Base-by-base conservation (phyloP, 2,888 invertebrate species). In the Allacma fusca region DNA sequence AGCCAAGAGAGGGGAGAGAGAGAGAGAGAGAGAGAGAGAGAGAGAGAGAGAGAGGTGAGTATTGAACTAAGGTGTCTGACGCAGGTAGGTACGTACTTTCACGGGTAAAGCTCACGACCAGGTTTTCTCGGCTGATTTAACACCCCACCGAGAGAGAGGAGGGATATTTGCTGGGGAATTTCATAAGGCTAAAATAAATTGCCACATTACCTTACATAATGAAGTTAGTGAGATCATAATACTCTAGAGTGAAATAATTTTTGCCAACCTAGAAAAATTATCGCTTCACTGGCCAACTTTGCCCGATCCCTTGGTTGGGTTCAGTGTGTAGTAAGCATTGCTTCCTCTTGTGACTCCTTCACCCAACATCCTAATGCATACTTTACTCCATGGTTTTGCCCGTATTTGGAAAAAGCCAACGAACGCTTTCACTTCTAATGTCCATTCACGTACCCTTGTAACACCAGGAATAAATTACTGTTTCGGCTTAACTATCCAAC, bases 181-280 rank as follows among this genome's bases (percentile, higher is more conserved):
- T 74, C 73, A 65, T 64, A 74, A 74, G 73, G 26, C 21, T 34
- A 62, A 62, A 73, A 73, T 73, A 73, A 73, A 73, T 73, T 59
- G 62, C 34, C 72, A 62, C 72, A 73, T 73, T 59, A 74, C 64
- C 24, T 59, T 74, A 64, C 65, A 64, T 74, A 74, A 74, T 74
- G 64, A 74, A 40, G 64, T 74, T 74, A 40, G 43, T 43, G 43
- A 74, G 64, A 74, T 74, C 64, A 74, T 74, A 57, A 73, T 73
- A 73, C 72, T 62, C 72, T 40, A 62, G 72, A 73, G 72, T 73
- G 34, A 62, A 74, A 74, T 74, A 64, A 74, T 74, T 74, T 74
- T 74, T 74, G 64, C 64, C 73, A 65, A 40, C 40, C 40, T 43
- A 43, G 40, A 74, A 74, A 74, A 74, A 74, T 64, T 64, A 64